Conservation (phyloP, 2,113 vertebrate genomes). For the Hepsetus odoe region DNA sequence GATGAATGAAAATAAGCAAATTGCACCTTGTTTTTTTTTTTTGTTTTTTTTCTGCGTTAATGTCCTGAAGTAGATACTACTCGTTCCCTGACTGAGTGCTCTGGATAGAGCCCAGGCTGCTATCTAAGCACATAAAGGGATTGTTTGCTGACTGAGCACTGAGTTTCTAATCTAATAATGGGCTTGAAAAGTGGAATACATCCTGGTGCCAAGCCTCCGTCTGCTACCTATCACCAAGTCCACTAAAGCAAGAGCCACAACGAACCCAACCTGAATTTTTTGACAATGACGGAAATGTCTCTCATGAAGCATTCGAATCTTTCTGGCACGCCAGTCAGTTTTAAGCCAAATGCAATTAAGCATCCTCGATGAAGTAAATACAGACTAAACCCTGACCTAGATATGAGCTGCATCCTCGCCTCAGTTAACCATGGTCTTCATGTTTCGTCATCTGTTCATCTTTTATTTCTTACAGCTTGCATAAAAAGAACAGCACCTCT, state of each 20-base stretch:
- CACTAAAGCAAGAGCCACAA: constrained; percentile 8
- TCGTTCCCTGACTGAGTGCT: background rate
- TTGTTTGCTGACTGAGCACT: constrained; percentile 25
- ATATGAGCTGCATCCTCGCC: too few species aligned
- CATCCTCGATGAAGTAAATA: too few species aligned
- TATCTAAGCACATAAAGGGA: constrained; percentile 32
- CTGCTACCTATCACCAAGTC: constrained; percentile 5
- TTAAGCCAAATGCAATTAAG: too few species aligned
- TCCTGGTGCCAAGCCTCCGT: background rate
- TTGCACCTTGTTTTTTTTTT: too few species aligned
- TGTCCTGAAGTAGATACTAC: constrained; percentile 10
- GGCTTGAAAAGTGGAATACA: constrained; percentile 38
- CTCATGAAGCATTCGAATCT: too few species aligned
- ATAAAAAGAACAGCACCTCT: background rate
- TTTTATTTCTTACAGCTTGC: background rate
- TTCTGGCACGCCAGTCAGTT: too few species aligned
- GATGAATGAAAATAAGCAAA: background rate
- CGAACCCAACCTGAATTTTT: background rate
- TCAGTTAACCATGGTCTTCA: too few species aligned
- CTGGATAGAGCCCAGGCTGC: background rate
- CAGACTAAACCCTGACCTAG: too few species aligned
- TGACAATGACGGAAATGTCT: too few species aligned
- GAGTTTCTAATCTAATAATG: constrained; percentile 42
- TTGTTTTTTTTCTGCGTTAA: too few species aligned
- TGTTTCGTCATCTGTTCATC: too few species aligned